Evolutionary conservation across 2,797 vertebrate species (phyloP).

Genomic region (Eupleurogrammus muticus): DNA sequence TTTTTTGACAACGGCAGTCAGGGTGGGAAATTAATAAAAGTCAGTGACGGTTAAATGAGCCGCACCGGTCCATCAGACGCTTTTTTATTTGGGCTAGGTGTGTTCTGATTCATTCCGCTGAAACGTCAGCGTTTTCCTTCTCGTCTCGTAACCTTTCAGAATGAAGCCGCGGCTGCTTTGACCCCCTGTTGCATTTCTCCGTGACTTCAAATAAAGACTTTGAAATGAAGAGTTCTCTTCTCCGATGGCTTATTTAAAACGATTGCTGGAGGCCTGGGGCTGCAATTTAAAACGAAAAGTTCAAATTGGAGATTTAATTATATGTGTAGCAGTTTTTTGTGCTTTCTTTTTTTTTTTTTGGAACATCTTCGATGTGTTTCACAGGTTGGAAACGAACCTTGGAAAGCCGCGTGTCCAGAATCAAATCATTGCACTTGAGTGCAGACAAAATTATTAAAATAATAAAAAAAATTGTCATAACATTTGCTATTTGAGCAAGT

Average conservation of each 20-base stretch:
- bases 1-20: slow-evolving; percentile 27
- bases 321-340: background rate
- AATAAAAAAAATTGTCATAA: background rate
- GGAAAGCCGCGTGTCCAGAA: background rate
- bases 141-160: background rate
- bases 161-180: background rate
- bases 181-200: background rate
- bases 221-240: background rate
- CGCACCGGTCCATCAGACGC: background rate
- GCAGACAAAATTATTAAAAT: background rate
- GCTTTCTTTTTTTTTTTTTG: background rate
- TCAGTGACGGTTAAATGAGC: slow-evolving; percentile 8
- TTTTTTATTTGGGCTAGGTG: slow-evolving; percentile 7
- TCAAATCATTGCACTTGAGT: background rate
- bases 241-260: background rate
- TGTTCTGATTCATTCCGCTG: slow-evolving; percentile 1
- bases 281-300: background rate
- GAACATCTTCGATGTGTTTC: background rate
- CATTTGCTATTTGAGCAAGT: too few relatives aligned
- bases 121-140: background rate
- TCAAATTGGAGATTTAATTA: background rate
- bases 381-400: background rate
- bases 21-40: slow-evolving; percentile 9
- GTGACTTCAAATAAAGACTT: background rate
- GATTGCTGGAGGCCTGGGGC: background rate